Evolutionary conservation across 2,888 invertebrate species (phyloP).

Genomic region (Sicus ferrugineus): DNA sequence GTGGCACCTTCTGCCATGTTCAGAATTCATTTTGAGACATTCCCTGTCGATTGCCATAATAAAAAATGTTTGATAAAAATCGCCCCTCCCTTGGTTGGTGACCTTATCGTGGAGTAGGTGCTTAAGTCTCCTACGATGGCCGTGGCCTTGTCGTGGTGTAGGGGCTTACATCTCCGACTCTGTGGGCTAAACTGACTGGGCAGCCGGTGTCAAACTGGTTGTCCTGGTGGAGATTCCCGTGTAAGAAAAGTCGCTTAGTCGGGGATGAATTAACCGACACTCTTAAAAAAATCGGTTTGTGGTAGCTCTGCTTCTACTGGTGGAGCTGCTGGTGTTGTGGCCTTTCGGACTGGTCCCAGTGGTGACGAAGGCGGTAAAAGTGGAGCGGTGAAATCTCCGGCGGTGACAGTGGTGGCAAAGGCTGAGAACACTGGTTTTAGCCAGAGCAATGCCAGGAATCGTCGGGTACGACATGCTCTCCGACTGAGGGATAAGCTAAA

Average conservation of each 20-base stretch:
- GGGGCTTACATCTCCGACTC: not conserved
- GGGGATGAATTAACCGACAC: not conserved
- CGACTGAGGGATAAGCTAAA: too few species aligned
- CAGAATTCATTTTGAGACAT: too few species aligned
- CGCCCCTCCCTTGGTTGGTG: not conserved
- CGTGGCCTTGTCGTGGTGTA: not conserved
- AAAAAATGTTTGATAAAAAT: too few species aligned
- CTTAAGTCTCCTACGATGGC: not conserved
- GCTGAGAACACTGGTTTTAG: not conserved
- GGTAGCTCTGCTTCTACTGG: not conserved
- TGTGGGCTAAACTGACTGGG: not conserved
- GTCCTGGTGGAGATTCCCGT: too few species aligned
- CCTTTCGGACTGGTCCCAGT: not conserved
- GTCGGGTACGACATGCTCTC: not conserved
- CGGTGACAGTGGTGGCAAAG: not conserved
- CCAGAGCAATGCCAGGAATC: not conserved
- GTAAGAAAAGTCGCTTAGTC: not conserved
- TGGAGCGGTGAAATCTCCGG: not conserved
- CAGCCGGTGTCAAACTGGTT: not conserved
- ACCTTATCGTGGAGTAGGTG: not conserved
- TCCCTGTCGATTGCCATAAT: too few species aligned
- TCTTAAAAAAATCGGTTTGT: too few species aligned
- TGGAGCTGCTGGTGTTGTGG: not conserved
- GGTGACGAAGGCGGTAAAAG: not conserved
- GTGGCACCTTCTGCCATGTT: not conserved